phyloP scores from a whole-genome alignment of 2,888 invertebrate species.

The Kryphioiulus occultus region DNA sequence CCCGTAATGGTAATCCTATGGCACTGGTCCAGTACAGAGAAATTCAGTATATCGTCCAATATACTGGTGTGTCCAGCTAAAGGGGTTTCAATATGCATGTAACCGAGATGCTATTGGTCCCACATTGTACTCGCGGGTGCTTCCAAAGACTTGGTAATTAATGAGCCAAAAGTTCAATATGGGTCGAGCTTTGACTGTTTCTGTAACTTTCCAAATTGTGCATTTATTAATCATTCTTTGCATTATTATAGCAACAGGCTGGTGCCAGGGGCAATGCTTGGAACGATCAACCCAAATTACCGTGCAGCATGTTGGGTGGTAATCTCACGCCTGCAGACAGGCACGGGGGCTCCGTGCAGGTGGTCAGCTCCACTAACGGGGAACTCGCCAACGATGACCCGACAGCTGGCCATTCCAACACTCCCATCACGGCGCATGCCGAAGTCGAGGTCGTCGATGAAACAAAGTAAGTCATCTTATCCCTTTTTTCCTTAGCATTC shows the following conservation, averaged over 20 bases:
- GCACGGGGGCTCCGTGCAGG: slow-evolving; percentile 93
- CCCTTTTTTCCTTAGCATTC: background rate
- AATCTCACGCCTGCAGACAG: slow-evolving; percentile 85
- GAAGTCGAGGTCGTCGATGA: slow-evolving; percentile 96
- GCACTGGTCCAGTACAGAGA: too few relatives aligned
- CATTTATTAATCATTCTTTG: background rate
- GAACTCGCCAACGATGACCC: slow-evolving; percentile 95
- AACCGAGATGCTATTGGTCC: too few relatives aligned
- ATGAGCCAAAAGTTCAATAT: too few relatives aligned
- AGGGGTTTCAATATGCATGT: too few relatives aligned
- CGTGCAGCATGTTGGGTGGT: slow-evolving; percentile 60
- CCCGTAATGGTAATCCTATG: too few relatives aligned
- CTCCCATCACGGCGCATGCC: slow-evolving; percentile 91
- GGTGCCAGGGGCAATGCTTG: slow-evolving; percentile 59
- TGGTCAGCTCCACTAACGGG: slow-evolving; percentile 97
- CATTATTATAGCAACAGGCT: slow-evolving; percentile 50
- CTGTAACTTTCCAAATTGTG: too few relatives aligned
- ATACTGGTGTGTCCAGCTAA: too few relatives aligned
- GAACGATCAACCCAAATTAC: slow-evolving; percentile 58
- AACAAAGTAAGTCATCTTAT: slow-evolving; percentile 81
- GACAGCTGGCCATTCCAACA: slow-evolving; percentile 95
- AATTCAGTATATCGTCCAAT: too few relatives aligned
- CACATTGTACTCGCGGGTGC: too few relatives aligned
- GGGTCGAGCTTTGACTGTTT: too few relatives aligned
- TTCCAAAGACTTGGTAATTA: too few relatives aligned